Conservation (phyloP, 2,797 vertebrate genomes). For the Rhabdophis nuchalis region DNA sequence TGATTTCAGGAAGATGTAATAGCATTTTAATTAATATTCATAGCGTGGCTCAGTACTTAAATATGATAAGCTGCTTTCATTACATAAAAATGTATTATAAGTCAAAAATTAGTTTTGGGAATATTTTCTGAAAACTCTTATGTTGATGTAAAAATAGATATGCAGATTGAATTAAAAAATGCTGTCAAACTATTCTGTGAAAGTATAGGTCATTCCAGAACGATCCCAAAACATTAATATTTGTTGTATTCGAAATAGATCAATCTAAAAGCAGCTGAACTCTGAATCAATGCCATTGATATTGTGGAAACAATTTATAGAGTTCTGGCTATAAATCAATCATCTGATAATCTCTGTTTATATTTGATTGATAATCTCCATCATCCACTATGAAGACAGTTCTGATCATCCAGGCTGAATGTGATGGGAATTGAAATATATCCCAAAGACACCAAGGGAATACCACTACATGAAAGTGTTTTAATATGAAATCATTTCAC, state of each 20-base stretch:
- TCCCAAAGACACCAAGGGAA: not conserved
- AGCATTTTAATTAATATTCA: not conserved
- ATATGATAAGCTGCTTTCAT: not conserved
- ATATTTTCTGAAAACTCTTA: not conserved
- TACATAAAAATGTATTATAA: not conserved
- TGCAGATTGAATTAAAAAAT: not conserved
- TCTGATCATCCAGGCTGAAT: not conserved
- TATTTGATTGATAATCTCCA: not conserved
- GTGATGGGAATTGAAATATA: not conserved
- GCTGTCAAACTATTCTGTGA: not conserved
- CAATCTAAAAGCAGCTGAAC: not conserved
- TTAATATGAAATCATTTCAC: not conserved
- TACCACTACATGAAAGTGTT: not conserved
- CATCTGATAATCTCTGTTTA: not conserved
- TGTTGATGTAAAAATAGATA: not conserved
- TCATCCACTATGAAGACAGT: not conserved
- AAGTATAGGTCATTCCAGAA: not conserved
- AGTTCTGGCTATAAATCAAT: not conserved
- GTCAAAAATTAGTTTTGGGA: not conserved
- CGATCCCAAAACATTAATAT: not conserved
- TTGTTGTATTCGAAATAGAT: not conserved
- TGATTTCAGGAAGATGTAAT: not conserved
- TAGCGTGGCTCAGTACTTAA: not conserved
- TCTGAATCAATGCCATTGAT: not conserved
- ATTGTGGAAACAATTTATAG: not conserved